These are phyloP conservation scores for Ochotona princeps DNA, from an alignment of 2,113 vertebrate species.

Conservation along the genomic window DNA sequence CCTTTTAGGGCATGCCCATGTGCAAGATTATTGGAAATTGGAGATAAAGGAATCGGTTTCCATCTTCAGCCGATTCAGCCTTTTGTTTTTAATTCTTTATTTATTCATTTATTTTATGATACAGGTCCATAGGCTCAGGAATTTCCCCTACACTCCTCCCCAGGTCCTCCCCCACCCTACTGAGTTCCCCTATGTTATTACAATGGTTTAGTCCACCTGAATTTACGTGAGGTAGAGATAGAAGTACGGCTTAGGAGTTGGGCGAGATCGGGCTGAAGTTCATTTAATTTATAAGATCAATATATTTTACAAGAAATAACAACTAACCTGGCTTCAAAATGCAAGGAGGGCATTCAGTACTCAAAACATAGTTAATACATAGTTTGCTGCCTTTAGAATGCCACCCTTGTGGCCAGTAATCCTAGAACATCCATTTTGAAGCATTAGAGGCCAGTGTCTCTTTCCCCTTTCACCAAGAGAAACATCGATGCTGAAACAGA, in stretches of 20 bases:
- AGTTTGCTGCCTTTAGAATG: background rate
- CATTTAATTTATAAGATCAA: background rate
- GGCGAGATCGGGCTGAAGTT: background rate
- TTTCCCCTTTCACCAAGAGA: background rate
- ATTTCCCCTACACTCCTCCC: no score
- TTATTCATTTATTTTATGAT: no score
- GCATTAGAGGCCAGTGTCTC: background rate
- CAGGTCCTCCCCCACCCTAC: no score
- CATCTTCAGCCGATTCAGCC: background rate
- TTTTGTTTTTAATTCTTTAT: no score
- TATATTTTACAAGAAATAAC: background rate
- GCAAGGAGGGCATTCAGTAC: background rate
- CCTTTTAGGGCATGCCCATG: background rate
- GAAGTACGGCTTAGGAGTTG: background rate
- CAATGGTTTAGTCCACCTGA: no score
- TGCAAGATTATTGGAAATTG: background rate
- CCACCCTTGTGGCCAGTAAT: background rate
- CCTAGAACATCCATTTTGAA: background rate
- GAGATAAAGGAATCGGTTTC: background rate
- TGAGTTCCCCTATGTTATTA: no score
- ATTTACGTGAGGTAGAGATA: background rate
- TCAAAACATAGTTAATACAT: background rate
- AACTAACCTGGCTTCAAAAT: background rate
- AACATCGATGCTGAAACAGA: background rate
- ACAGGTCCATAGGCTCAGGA: no score